Conservation (phyloP, 2,888 invertebrate species). For the Troides aeacus region DNA sequence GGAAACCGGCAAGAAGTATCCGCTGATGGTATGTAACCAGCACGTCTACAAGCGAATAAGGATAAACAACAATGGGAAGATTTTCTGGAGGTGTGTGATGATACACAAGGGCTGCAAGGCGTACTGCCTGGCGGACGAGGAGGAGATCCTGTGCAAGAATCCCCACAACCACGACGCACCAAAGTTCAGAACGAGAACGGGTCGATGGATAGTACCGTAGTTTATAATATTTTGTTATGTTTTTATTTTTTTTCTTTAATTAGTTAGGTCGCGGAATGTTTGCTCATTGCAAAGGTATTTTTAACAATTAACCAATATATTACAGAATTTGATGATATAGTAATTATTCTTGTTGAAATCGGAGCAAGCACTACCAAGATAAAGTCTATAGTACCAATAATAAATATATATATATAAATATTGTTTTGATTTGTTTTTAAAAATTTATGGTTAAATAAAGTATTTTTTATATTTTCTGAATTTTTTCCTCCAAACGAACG, state of each 20-base stretch:
- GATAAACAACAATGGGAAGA: slow-evolving; percentile 43
- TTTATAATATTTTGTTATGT: background rate
- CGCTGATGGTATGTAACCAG: slow-evolving; percentile 42
- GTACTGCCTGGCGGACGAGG: slow-evolving; percentile 38
- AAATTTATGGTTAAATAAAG: too few relatives aligned
- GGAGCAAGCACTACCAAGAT: too few relatives aligned
- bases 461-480: too few relatives aligned
- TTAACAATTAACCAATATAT: too few relatives aligned
- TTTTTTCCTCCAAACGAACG: too few relatives aligned
- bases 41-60: slow-evolving; percentile 48
- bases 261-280: background rate
- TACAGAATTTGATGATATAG: too few relatives aligned
- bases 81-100: slow-evolving; percentile 49
- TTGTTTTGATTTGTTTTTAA: too few relatives aligned
- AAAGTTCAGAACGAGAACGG: slow-evolving; percentile 37
- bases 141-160: slow-evolving; percentile 32
- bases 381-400: too few relatives aligned
- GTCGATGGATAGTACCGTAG: slow-evolving; percentile 27
- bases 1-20: slow-evolving; percentile 45
- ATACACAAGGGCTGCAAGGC: slow-evolving; percentile 47
- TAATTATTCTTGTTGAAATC: too few relatives aligned
- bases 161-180: slow-evolving; percentile 44
- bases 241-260: background rate
- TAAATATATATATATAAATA: too few relatives aligned
- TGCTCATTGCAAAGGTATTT: too few relatives aligned